Evolutionary conservation across 2,888 invertebrate genomes (phyloP).

Genomic region (Leptinotarsa tumamoca): DNA sequence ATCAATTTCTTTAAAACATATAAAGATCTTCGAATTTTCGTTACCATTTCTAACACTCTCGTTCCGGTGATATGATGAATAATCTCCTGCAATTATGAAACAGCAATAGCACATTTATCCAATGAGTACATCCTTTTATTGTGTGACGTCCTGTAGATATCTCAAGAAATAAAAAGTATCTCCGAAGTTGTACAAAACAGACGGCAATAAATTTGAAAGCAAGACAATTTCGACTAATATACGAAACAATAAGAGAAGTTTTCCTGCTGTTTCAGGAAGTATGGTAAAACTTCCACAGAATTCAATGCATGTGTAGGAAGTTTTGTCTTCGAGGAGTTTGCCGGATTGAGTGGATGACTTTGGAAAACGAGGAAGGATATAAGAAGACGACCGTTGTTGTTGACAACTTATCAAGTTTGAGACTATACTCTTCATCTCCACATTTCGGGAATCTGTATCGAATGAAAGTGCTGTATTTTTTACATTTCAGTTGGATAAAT

Average conservation of each 20-base stretch:
- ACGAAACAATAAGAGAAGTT: slow-evolving; percentile 54
- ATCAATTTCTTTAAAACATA: no score
- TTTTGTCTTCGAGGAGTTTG: slow-evolving; percentile 51
- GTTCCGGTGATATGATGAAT: no score
- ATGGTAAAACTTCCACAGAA: slow-evolving; percentile 45
- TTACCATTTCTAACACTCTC: no score
- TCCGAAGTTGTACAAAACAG: slow-evolving; percentile 21
- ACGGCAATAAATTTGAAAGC: slow-evolving; percentile 44
- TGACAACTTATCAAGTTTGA: slow-evolving; percentile 2
- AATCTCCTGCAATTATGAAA: no score
- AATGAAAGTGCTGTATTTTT: no score
- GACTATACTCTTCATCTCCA: neutral
- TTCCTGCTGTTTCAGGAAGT: slow-evolving; percentile 46
- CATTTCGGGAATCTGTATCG: neutral
- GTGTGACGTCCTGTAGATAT: slow-evolving; percentile 4
- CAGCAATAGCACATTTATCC: no score
- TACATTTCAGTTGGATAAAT: no score
- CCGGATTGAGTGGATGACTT: slow-evolving; percentile 18
- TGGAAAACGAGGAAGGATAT: slow-evolving; percentile 1
- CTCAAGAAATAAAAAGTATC: slow-evolving; percentile 12
- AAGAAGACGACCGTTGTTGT: neutral
- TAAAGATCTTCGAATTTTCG: no score
- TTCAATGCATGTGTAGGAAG: slow-evolving; percentile 54
- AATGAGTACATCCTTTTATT: neutral
- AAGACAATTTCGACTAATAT: slow-evolving; percentile 50